These are phyloP conservation scores for Cygnus buccinator DNA, from an alignment of 2,113 vertebrate species.

Conservation along the genomic window DNA sequence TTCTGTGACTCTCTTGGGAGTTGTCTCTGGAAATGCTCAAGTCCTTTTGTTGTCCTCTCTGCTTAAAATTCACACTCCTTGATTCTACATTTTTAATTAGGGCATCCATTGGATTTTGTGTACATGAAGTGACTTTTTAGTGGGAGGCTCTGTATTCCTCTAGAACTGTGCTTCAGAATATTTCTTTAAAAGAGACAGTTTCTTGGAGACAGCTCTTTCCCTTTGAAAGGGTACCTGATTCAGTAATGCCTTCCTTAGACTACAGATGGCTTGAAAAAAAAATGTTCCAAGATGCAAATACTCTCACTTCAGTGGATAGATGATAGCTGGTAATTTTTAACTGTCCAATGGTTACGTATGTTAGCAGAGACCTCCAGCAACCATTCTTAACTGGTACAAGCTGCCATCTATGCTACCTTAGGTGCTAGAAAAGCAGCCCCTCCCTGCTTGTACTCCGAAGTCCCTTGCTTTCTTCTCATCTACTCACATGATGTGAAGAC, in stretches of 20 bases:
- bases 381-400: not conserved
- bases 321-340: not conserved
- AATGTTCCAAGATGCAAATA: not conserved
- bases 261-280: not conserved
- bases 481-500: not conserved
- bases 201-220: not conserved
- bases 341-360: not conserved
- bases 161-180: not conserved
- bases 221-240: not conserved
- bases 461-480: not conserved
- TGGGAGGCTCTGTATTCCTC: not conserved
- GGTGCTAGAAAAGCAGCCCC: not conserved
- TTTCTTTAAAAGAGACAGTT: not conserved
- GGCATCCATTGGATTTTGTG: not conserved
- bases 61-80: not conserved
- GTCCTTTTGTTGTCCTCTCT: not conserved
- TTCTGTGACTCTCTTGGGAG: not conserved
- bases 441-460: not conserved
- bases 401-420: not conserved
- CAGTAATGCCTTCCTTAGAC: not conserved
- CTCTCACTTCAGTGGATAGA: not conserved
- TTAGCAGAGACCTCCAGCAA: not conserved
- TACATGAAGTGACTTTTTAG: not conserved
- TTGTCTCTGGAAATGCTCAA: not conserved
- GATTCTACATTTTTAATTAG: not conserved